Percentiles rank a stretch among this genome's conserved stretches.
phyloP scores from a whole-genome alignment of 2,113 vertebrate genomes.

The Nesospiza acunhae region DNA sequence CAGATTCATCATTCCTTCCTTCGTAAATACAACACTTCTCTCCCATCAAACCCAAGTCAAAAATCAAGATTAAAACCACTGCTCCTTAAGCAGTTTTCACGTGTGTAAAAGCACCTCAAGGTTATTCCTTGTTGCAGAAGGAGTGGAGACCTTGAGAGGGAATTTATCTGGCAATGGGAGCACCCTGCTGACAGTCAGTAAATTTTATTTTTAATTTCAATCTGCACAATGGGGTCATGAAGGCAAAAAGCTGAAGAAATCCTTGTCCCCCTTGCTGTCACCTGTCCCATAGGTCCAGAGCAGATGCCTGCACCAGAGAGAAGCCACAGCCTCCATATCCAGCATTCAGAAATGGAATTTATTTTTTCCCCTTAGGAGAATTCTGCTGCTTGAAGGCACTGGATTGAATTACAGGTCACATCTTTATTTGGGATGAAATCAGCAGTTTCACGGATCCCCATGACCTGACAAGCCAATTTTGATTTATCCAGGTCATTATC shows the following conservation, averaged over 20 bases:
- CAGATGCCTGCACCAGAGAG: no score
- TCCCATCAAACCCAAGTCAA: not conserved
- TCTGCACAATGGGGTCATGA: not conserved
- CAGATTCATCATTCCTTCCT: no score
- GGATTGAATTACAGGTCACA: not conserved
- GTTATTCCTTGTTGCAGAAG: not conserved
- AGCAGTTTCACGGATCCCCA: not conserved
- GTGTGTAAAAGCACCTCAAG: not conserved
- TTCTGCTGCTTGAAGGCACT: not conserved
- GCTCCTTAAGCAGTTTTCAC: fast-evolving
- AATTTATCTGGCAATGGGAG: not conserved
- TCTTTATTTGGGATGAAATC: not conserved
- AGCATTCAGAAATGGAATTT: not conserved
- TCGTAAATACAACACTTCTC: not conserved
- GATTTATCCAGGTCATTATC: not conserved
- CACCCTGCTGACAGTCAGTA: not conserved
- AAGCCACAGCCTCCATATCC: not conserved
- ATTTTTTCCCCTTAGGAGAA: not conserved
- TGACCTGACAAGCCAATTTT: not conserved
- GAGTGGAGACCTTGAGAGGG: not conserved
- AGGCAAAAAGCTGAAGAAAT: not conserved
- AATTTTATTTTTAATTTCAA: not conserved
- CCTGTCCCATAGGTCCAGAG: not conserved
- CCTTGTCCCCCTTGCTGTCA: not conserved
- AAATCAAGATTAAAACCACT: not conserved